These are phyloP conservation scores for Varroa destructor DNA, from an alignment of 1,140 invertebrate genomes.

Conservation along the genomic window DNA sequence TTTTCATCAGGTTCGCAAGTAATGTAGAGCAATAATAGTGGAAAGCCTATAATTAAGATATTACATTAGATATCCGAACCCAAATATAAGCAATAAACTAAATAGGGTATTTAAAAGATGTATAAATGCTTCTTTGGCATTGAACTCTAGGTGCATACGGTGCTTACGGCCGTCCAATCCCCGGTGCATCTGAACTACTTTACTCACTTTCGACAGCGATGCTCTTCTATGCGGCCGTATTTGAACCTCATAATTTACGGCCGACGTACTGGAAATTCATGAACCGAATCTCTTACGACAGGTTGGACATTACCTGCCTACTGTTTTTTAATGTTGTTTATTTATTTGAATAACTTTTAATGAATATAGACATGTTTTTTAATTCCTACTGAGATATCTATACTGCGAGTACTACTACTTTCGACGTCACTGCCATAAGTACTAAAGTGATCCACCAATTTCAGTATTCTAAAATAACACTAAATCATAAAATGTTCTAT, in stretches of 20 bases:
- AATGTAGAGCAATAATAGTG: not conserved
- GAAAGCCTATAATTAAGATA: not conserved
- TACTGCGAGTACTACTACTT: too few species aligned
- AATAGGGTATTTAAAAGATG: not conserved
- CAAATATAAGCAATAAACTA: not conserved
- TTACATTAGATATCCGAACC: not conserved
- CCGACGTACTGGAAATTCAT: slow-evolving; percentile 68
- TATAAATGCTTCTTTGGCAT: not conserved
- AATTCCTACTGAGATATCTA: too few species aligned
- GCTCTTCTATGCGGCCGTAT: slow-evolving; percentile 59
- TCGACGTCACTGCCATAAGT: too few species aligned
- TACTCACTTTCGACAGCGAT: slow-evolving; percentile 62
- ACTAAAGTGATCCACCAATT: too few species aligned
- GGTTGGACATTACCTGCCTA: slow-evolving; percentile 42
- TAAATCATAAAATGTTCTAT: too few species aligned
- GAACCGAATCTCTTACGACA: slow-evolving; percentile 55
- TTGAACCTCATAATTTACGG: slow-evolving; percentile 60
- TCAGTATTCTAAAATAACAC: too few species aligned
- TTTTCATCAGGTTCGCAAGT: too few species aligned
- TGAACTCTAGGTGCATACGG: not conserved
- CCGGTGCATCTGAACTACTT: slow-evolving; percentile 51
- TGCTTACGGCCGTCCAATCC: slow-evolving; percentile 38
- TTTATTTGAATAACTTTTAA: too few species aligned
- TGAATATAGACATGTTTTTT: too few species aligned
- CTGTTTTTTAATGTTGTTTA: not conserved